These are phyloP conservation scores for Ladona fulva DNA, from an alignment of 1,140 invertebrate genomes.

Conservation along the genomic window DNA sequence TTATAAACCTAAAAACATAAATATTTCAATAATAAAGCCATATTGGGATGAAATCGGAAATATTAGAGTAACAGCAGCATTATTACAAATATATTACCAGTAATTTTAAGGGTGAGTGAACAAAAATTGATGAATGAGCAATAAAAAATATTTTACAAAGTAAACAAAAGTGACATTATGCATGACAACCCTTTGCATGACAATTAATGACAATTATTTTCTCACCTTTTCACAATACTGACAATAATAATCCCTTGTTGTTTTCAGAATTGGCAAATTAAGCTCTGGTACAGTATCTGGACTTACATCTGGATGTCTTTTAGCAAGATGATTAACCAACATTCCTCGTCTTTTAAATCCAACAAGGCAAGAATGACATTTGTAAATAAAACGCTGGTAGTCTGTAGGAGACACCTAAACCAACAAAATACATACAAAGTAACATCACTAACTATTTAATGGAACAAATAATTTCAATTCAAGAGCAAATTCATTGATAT, in stretches of 20 bases:
- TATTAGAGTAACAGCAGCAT: slow-evolving; percentile 15
- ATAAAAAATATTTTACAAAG: no score
- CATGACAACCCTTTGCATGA: no score
- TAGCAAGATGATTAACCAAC: slow-evolving; percentile 79
- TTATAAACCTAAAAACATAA: slow-evolving; percentile 56
- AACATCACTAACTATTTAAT: no score
- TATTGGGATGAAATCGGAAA: neutral
- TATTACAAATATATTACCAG: neutral
- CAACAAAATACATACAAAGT: neutral
- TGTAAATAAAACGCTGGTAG: slow-evolving; percentile 70
- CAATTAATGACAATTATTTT: no score
- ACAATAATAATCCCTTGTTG: slow-evolving; percentile 74
- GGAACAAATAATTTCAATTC: no score
- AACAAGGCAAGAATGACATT: slow-evolving; percentile 67
- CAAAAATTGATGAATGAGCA: no score
- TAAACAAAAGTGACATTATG: no score
- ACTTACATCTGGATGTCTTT: slow-evolving; percentile 67
- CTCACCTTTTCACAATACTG: slow-evolving; percentile 71
- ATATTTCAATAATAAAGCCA: neutral
- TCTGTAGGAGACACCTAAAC: slow-evolving; percentile 53
- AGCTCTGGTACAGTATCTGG: slow-evolving; percentile 70
- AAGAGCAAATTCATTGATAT: no score
- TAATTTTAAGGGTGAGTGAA: neutral
- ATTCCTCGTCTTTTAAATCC: slow-evolving; percentile 77
- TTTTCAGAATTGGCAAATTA: slow-evolving; percentile 68